phyloP scores from a whole-genome alignment of 2,888 invertebrate species.

The Melieria crassipennis region DNA sequence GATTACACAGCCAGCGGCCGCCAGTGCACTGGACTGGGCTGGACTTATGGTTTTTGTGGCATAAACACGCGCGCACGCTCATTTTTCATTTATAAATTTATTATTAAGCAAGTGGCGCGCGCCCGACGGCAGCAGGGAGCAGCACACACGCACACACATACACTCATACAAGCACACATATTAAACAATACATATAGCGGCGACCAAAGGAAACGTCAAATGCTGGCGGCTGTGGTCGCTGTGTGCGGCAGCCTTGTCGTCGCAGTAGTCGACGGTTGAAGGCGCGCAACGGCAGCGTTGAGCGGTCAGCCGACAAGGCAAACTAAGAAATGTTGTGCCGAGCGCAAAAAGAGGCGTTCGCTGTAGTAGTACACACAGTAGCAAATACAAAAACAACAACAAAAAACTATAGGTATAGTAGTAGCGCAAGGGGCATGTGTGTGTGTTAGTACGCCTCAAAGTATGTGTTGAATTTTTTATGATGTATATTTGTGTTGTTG shows the following conservation, averaged over 20 bases:
- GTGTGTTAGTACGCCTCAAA: no score
- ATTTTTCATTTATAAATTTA: constrained; percentile 61
- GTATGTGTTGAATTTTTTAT: background rate
- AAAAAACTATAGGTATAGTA: no score
- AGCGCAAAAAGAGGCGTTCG: no score
- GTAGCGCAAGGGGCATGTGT: no score
- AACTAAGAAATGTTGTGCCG: no score
- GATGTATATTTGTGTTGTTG: background rate
- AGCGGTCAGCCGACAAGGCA: no score
- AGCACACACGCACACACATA: background rate
- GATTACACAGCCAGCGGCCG: no score
- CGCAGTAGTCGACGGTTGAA: background rate
- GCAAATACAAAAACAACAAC: background rate
- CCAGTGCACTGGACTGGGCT: no score
- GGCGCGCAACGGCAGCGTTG: no score
- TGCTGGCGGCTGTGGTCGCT: background rate
- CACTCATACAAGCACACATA: background rate
- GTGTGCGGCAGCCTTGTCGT: no score
- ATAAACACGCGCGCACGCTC: constrained; percentile 40
- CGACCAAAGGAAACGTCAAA: background rate
- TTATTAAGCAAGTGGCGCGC: constrained; percentile 47
- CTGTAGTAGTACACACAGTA: no score
- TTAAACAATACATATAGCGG: no score
- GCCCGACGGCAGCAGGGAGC: constrained; percentile 23
- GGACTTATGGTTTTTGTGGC: constrained; percentile 12